Evolutionary conservation across 1,140 invertebrate genomes (phyloP).

Genomic region (Zophobas atratus): DNA sequence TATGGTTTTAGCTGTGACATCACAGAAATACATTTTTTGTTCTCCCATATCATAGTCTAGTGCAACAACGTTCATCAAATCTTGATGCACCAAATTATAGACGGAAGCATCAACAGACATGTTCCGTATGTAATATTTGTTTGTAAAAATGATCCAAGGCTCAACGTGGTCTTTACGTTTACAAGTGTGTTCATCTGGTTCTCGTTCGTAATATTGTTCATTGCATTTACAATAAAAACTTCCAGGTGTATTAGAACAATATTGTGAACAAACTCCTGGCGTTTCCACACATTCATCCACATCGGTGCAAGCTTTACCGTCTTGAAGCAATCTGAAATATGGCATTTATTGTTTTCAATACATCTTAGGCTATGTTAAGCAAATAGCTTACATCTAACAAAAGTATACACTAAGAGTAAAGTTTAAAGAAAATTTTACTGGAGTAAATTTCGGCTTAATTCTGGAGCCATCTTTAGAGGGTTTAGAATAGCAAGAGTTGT

Average conservation of each 20-base stretch:
- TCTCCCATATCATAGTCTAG: slow-evolving; percentile 93
- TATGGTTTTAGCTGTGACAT: slow-evolving; percentile 95
- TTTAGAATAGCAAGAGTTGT: no score
- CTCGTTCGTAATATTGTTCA: slow-evolving; percentile 91
- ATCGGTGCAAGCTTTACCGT: slow-evolving; percentile 92
- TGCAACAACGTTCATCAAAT: slow-evolving; percentile 96
- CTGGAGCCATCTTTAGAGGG: no score
- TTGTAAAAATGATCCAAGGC: slow-evolving; percentile 97
- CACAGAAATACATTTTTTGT: slow-evolving; percentile 92
- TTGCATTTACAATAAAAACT: slow-evolving; percentile 97
- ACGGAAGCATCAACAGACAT: slow-evolving; percentile 90
- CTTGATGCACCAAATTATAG: slow-evolving; percentile 94
- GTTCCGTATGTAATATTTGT: slow-evolving; percentile 98
- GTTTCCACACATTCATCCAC: slow-evolving; percentile 95
- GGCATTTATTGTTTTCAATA: neutral
- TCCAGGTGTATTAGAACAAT: slow-evolving; percentile 96
- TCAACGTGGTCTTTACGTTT: slow-evolving; percentile 87
- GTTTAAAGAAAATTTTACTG: no score
- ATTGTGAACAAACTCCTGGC: slow-evolving; percentile 93
- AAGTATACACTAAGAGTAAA: no score
- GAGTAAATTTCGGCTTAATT: no score
- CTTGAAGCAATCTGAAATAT: slow-evolving; percentile 76
- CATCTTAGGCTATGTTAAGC: no score
- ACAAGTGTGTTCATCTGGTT: slow-evolving; percentile 89
- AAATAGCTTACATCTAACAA: no score